Evolutionary conservation across 2,113 vertebrate species (phyloP).

Genomic region (Phyllopteryx taeniolatus): DNA sequence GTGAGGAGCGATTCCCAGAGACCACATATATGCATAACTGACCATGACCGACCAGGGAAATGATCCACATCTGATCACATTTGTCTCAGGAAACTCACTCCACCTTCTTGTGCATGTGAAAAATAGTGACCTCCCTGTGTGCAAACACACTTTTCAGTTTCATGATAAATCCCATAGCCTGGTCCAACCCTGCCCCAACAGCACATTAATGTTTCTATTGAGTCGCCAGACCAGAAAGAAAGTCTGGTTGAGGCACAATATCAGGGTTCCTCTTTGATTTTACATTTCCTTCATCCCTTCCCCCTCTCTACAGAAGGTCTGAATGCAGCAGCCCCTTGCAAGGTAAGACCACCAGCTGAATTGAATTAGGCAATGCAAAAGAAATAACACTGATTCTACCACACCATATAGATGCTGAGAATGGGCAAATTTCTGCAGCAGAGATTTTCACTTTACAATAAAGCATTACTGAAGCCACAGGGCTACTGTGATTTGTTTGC

Average conservation of each 20-base stretch:
- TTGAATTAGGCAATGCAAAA: constrained; percentile 50
- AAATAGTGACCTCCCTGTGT: constrained; percentile 35
- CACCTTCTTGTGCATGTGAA: constrained; percentile 7
- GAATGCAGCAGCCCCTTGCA: constrained; percentile 46
- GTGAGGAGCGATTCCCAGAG: constrained; percentile 36
- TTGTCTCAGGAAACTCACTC: constrained; percentile 61
- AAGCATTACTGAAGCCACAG: constrained; percentile 25
- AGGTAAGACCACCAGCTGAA: constrained; percentile 60
- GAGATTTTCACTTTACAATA: constrained; percentile 26
- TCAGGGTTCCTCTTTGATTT: constrained; percentile 40
- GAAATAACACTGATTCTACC: constrained; percentile 24
- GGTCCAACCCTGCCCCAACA: constrained; percentile 9
- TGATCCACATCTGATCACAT: constrained; percentile 54
- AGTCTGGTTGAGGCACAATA: constrained; percentile 26
- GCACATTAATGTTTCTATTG: constrained; percentile 48
- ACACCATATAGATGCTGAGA: constrained; percentile 19
- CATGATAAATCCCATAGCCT: constrained; percentile 55
- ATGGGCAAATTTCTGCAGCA: background rate
- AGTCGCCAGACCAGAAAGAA: constrained; percentile 23
- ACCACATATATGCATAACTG: constrained; percentile 33
- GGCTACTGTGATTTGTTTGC: constrained; percentile 3
- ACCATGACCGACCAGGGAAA: constrained; percentile 30
- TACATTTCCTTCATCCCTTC: constrained; percentile 8
- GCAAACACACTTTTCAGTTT: constrained; percentile 29
- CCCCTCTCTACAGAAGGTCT: constrained; percentile 20